Evolutionary conservation across 2,113 vertebrate species (phyloP).

Genomic region (Acanthisitta chloris): DNA sequence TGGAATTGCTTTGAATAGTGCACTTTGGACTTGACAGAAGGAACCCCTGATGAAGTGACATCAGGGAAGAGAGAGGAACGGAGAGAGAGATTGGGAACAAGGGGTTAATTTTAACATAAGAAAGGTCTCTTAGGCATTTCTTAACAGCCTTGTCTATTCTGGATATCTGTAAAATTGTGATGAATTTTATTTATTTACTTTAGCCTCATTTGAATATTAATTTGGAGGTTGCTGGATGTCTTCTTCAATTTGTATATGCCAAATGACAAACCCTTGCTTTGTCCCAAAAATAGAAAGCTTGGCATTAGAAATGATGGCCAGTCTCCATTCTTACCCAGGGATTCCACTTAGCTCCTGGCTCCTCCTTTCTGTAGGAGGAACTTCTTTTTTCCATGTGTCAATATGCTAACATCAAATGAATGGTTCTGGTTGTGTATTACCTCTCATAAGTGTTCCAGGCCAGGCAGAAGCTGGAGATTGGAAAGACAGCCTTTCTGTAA

Average conservation of each 20-base stretch:
- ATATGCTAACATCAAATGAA: background rate
- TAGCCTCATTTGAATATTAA: background rate
- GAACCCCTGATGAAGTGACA: background rate
- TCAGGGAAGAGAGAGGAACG: background rate
- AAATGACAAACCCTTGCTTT: background rate
- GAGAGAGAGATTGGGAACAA: background rate
- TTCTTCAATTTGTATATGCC: background rate
- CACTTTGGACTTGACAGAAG: background rate
- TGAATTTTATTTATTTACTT: background rate
- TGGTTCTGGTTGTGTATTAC: background rate
- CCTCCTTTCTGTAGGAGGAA: background rate
- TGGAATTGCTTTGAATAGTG: background rate
- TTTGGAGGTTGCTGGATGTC: background rate
- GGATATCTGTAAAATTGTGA: background rate
- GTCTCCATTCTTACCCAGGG: background rate
- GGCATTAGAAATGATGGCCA: background rate
- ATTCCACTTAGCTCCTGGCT: background rate
- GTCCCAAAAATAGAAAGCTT: background rate
- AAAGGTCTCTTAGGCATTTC: background rate
- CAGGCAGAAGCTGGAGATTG: background rate
- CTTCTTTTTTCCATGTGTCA: background rate
- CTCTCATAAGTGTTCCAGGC: background rate
- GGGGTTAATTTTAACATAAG: background rate
- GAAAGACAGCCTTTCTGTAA: background rate
- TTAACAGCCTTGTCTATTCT: background rate